A percentile compares a stretch with the other conserved stretches of the same genome.
Conservation (phyloP, 1,140 invertebrate genomes). For the Lordiphosa clarofinis region DNA sequence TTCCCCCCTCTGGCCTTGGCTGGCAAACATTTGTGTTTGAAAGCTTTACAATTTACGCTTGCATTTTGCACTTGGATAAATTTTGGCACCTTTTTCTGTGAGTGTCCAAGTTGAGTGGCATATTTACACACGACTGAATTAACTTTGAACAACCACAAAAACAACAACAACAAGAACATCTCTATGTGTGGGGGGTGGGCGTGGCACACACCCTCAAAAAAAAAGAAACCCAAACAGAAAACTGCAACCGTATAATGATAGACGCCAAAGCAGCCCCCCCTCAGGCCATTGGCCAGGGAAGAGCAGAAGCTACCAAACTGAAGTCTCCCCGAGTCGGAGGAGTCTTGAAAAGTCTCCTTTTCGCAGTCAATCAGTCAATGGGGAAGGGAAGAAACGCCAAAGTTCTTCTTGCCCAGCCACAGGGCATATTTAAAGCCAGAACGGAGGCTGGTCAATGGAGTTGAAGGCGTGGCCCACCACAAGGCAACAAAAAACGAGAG, state of each 20-base stretch:
- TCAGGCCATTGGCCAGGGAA: neutral
- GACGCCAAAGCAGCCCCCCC: constrained; percentile 33
- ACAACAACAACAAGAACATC: no score
- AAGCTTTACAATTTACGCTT: constrained; percentile 22
- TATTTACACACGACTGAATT: constrained; percentile 8
- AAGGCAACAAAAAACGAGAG: neutral
- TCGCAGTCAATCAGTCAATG: constrained; percentile 47
- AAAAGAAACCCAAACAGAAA: constrained; percentile 23
- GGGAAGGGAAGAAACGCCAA: constrained; percentile 2
- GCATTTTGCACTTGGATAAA: constrained; percentile 25
- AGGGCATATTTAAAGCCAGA: constrained; percentile 15
- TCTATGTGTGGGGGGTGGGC: constrained; percentile 3
- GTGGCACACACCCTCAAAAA: constrained; percentile 39
- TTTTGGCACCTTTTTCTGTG: constrained; percentile 11
- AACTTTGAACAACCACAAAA: constrained; percentile 5
- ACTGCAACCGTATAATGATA: constrained; percentile 71
- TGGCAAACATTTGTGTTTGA: constrained; percentile 12
- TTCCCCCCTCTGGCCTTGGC: constrained; percentile 5
- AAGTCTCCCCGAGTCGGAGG: neutral
- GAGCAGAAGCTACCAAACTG: constrained; percentile 2
- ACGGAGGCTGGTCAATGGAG: constrained; percentile 3
- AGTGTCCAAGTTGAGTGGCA: constrained; percentile 9
- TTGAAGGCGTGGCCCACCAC: constrained; percentile 6
- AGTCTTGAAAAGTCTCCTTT: constrained; percentile 1
- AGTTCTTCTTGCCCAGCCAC: constrained; percentile 10